These are phyloP conservation scores for Drepana falcataria DNA, from an alignment of 2,888 invertebrate genomes.

Conservation along the genomic window DNA sequence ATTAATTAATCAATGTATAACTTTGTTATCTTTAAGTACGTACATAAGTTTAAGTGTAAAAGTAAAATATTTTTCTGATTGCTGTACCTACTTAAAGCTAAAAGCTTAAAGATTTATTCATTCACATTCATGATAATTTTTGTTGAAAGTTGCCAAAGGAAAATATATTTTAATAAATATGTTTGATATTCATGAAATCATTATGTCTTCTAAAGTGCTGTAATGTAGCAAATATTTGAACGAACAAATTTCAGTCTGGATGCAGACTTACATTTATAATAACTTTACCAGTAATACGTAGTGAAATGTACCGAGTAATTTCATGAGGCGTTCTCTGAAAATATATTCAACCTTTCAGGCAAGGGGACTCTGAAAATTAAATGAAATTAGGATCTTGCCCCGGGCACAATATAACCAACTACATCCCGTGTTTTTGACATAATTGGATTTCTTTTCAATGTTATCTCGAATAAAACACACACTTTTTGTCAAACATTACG, in stretches of 20 bases:
- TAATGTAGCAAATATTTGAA: not conserved
- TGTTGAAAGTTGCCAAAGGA: no score
- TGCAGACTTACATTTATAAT: not conserved
- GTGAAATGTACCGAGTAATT: not conserved
- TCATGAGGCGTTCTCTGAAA: not conserved
- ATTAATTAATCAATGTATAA: no score
- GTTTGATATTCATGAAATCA: no score
- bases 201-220: not conserved
- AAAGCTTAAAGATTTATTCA: no score
- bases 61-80: no score
- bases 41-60: no score
- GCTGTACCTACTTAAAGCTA: no score
- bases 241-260: not conserved
- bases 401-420: not conserved
- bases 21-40: no score
- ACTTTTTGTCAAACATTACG: not conserved
- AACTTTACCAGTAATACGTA: not conserved
- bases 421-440: not conserved
- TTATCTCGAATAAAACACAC: not conserved
- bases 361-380: not conserved
- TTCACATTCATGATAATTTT: no score
- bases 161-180: no score
- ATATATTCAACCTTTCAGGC: not conserved
- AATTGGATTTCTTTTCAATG: not conserved
- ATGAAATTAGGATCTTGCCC: not conserved